Percentiles rank a stretch among this genome's conserved stretches.
Evolutionary conservation across 1,140 invertebrate species (phyloP).

Genomic region (Dermatophagoides farinae): DNA sequence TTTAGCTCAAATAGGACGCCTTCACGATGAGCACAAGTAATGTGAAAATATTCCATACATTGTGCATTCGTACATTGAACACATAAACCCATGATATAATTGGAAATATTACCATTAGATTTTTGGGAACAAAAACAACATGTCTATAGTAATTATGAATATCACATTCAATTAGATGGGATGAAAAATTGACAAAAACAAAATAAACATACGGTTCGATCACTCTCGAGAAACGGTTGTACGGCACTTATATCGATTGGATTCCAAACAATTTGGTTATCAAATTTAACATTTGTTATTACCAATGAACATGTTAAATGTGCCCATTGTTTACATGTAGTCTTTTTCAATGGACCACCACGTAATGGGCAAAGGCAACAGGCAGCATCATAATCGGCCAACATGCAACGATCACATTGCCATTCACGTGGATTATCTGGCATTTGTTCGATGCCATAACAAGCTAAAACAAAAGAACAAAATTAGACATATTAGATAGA

Average conservation of each 20-base stretch:
- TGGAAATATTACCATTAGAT: constrained; percentile 5
- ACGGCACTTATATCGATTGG: constrained; percentile 27
- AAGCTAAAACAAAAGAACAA: constrained; percentile 9
- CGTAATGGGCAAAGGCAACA: constrained; percentile 35
- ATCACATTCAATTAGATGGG: too few relatives aligned
- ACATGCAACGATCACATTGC: constrained; percentile 24
- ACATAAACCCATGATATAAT: constrained; percentile 22
- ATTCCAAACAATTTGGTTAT: constrained; percentile 24
- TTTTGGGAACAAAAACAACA: constrained; percentile 19
- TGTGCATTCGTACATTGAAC: constrained; percentile 27
- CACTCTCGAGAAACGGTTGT: constrained; percentile 1
- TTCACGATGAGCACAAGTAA: constrained; percentile 31
- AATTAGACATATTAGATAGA: neutral
- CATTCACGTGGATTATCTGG: constrained; percentile 18
- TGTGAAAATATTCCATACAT: constrained; percentile 29
- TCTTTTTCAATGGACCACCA: constrained; percentile 40
- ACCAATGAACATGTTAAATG: constrained; percentile 34
- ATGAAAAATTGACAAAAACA: constrained; percentile 9
- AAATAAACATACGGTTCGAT: constrained; percentile 7
- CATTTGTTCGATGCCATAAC: constrained; percentile 7
- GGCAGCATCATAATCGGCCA: neutral
- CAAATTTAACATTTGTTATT: constrained; percentile 26
- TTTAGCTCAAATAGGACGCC: constrained; percentile 28
- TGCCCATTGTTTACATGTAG: constrained; percentile 34
- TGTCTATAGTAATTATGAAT: constrained; percentile 8